Evolutionary conservation across 2,113 vertebrate species (phyloP).

Genomic region (Balaenoptera acutorostrata): DNA sequence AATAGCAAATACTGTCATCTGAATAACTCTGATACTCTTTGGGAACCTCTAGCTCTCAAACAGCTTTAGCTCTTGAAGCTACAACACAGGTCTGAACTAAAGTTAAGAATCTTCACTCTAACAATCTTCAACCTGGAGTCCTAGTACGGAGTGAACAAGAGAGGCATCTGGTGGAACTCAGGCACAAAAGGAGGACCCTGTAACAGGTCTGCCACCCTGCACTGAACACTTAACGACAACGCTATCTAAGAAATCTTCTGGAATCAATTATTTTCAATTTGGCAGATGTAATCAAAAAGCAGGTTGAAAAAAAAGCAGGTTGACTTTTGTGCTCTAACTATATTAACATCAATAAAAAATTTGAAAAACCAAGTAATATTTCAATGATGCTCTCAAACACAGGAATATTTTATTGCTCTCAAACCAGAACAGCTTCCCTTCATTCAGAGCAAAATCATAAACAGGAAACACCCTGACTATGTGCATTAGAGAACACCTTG

Average conservation of each 20-base stretch:
- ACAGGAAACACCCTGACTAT: neutral
- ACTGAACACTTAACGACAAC: neutral
- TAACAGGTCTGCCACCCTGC: neutral
- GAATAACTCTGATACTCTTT: neutral
- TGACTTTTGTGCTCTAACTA: neutral
- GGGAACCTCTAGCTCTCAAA: neutral
- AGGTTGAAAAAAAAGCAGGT: neutral
- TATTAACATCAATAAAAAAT: neutral
- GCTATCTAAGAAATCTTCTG: neutral
- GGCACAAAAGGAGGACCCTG: neutral
- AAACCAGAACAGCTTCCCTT: neutral
- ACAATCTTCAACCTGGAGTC: neutral
- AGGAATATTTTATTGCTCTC: neutral
- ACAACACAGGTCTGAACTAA: neutral
- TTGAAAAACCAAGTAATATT: slow-evolving; percentile 1
- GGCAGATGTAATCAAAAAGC: neutral
- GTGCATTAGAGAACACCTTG: neutral
- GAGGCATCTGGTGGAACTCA: neutral
- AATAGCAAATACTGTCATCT: neutral
- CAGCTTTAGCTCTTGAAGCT: neutral
- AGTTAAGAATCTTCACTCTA: neutral
- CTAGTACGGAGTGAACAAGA: neutral
- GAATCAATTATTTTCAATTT: slow-evolving; percentile 10
- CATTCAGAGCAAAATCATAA: neutral
- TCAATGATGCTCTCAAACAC: neutral